Evolutionary conservation across 1,140 invertebrate genomes (phyloP), one percentile per base, ranked within the genome.

Genomic region (Diuraphis noxia): DNA sequence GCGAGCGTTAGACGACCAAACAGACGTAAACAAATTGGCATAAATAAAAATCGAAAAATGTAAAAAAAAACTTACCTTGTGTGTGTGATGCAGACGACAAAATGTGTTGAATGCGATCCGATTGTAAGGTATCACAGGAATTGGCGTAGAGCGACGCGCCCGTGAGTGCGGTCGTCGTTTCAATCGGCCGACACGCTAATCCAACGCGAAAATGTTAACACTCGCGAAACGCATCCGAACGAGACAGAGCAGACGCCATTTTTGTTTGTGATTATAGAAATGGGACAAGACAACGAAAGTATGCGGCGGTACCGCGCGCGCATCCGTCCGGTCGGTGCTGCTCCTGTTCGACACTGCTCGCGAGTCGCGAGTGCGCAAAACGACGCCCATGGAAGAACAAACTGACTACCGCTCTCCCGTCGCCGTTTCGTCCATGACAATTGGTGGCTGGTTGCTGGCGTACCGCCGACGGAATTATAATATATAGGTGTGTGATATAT

Each of bases 271-370:
- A 91, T 91, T 91, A 72, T 72, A 91, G 77, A 90, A 91, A 82
- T 79, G 89, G 89, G 89, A 91, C 89, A 91, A 91, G 89, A 91
- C 89, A 91, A 91, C 89, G 77, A 91, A 91, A 91, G 81, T 91
- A 91, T 91, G 72, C 89, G 43, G 77, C 43, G 34, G 89, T 81
- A 89, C 40, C 72, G 43, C 43, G 72, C 72, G 63, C 89, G 89
- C 89, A 91, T 82, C 89, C 43, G 77, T 91, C 77, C 77, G 43
- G 89, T 49, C 89, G 89, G 43, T 79, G 89, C 34, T 23, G 23
- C 88, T 34, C 88, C 34, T 23, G 23, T 41, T 34, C 88, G 72
- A 36, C 88, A 13, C n/a, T 9, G n/a, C 25, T 52, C 34, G 89
- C 43, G 77, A 81, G 34, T 52, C 34, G 89, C 43, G 77, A 81